Evolutionary conservation across 2,113 vertebrate species (phyloP), one percentile per base, ranked within the genome.

Genomic region (Brachionichthys hirsutus): DNA sequence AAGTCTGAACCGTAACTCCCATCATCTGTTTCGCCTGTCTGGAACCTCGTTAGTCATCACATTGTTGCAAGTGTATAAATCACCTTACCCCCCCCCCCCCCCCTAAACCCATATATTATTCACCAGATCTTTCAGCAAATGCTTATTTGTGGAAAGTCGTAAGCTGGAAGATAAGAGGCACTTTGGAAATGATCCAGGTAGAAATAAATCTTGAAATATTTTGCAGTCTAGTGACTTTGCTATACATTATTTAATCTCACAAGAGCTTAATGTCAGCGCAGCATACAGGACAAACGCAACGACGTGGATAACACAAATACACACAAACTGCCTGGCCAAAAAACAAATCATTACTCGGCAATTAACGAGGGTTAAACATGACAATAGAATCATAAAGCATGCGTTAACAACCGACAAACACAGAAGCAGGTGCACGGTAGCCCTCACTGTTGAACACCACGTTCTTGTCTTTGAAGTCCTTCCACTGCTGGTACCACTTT

Each of bases 401-500:
- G 34, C 19, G n/a, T 24, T 4, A 41, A 49, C 14, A 47, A 4
- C 11, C 13, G 40, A 5, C 6, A n/a, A 34, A 18, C 7, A 13
- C 5, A 55, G 14, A 9, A 40, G 48, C 6, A 22, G 3, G 36
- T 9, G 0, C 49, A 1, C 2, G 2, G 4, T 44, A 14, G 5
- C 43, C 6, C 96, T 94, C 92, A 99, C 97, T 90, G 63, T 96
- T 98, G 78, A 98, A 94, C 17, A 99, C 97, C 35, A 90, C 87
- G 0, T 97, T 99, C 90, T 97, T 98, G 88, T 99, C 97, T 88
- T 93, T 97, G 88, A 99, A 99, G 58, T 99, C 96, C 56, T 95
- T 99, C 97, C 97, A 99, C 83, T 99, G 96, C 76, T 98, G 97
- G 83, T 93, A 95, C 97, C 97, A 99, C 43, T 92, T 97, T 2